A percentile compares a stretch with the other conserved stretches of the same genome.
Conservation (phyloP, 2,888 invertebrate species). For the Drosophila silvestris region DNA sequence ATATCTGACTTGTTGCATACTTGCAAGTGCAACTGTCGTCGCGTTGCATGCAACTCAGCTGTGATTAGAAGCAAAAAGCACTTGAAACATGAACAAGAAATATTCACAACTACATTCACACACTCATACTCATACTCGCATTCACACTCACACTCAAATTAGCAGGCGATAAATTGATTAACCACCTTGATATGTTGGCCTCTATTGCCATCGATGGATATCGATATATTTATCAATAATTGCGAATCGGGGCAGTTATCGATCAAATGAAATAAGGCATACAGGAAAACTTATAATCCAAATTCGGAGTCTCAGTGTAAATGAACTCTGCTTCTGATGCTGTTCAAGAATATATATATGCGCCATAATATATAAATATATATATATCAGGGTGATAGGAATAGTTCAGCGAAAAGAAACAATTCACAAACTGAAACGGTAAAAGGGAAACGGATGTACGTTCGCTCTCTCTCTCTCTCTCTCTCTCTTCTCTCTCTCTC, state of each 20-base stretch:
- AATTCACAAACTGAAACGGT: neutral
- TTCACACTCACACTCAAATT: neutral
- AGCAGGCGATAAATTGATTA: too few species aligned
- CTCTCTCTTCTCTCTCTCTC: neutral
- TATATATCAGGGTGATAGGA: too few species aligned
- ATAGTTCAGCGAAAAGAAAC: neutral
- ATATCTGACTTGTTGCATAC: conserved; percentile 11
- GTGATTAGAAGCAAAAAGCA: neutral
- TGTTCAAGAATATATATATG: neutral
- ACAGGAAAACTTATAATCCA: neutral
- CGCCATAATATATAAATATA: neutral
- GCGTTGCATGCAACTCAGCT: neutral
- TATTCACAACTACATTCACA: neutral
- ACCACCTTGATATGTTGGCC: too few species aligned
- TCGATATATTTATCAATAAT: neutral
- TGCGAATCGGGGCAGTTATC: neutral
- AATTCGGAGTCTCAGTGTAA: neutral
- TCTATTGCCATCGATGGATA: neutral
- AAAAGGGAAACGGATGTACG: neutral
- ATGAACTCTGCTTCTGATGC: neutral
- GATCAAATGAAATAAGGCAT: neutral
- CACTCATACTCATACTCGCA: neutral
- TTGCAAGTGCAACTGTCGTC: neutral
- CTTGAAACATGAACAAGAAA: neutral
- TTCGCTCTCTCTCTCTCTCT: neutral